These are phyloP conservation scores for Tribolium madens DNA, from an alignment of 1,140 invertebrate genomes.

Conservation along the genomic window DNA sequence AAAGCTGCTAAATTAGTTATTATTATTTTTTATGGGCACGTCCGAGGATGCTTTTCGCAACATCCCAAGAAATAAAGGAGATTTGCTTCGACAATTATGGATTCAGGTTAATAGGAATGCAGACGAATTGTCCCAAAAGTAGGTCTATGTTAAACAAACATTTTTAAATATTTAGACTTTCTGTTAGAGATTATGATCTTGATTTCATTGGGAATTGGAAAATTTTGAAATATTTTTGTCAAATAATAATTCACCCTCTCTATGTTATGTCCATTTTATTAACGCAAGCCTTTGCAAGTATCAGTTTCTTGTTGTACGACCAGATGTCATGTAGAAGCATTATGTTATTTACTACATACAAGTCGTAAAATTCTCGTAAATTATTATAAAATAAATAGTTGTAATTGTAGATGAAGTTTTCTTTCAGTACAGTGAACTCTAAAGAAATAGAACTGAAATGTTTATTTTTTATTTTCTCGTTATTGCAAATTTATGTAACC, in stretches of 20 bases:
- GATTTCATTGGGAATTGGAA: constrained; percentile 16
- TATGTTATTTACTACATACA: not conserved
- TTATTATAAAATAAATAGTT: not conserved
- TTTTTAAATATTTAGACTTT: constrained; percentile 13
- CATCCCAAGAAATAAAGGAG: not conserved
- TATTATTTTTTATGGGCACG: not conserved
- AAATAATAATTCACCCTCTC: too few species aligned
- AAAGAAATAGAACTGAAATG: not conserved
- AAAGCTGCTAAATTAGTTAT: not conserved
- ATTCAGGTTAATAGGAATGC: constrained; percentile 29
- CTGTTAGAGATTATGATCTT: constrained; percentile 23
- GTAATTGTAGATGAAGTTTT: not conserved
- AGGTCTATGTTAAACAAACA: constrained; percentile 17
- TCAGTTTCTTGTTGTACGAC: not conserved
- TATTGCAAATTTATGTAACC: not conserved
- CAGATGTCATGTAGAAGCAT: not conserved
- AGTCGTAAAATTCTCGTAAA: not conserved
- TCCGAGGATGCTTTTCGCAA: not conserved
- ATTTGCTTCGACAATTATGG: constrained; percentile 1
- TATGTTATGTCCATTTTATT: too few species aligned
- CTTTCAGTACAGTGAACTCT: too few species aligned
- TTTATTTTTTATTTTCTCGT: not conserved
- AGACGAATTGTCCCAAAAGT: constrained; percentile 6
- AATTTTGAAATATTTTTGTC: too few species aligned
- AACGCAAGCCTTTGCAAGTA: not conserved